Evolutionary conservation across 2,888 invertebrate genomes (phyloP).

Genomic region (Lathronympha strigana): DNA sequence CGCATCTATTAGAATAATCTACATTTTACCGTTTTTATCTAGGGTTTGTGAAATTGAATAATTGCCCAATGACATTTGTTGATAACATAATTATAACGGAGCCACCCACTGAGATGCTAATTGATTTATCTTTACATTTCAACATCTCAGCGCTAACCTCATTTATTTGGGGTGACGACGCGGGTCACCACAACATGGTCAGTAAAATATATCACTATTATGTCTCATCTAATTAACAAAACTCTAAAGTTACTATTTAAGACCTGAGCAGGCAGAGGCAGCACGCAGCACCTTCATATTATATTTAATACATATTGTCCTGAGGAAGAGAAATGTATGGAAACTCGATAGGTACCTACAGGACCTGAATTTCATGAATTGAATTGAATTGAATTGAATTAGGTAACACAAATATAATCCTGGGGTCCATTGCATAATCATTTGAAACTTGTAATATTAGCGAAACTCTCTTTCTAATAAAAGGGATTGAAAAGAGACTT

Average conservation of each 20-base stretch:
- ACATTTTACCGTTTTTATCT: slow-evolving; percentile 35
- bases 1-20: slow-evolving; percentile 38
- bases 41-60: slow-evolving; percentile 48
- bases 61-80: slow-evolving; percentile 50
- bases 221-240: neutral
- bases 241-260: neutral
- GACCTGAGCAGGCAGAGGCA: too few relatives aligned
- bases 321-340: too few relatives aligned
- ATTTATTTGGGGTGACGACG: neutral
- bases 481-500: too few relatives aligned
- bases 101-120: slow-evolving; percentile 60
- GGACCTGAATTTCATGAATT: too few relatives aligned
- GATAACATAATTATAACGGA: slow-evolving; percentile 57
- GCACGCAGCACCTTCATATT: too few relatives aligned
- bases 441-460: too few relatives aligned
- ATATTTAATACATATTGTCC: too few relatives aligned
- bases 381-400: too few relatives aligned
- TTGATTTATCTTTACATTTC: slow-evolving; percentile 57
- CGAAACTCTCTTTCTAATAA: too few relatives aligned
- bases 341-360: too few relatives aligned
- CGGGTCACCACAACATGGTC: neutral
- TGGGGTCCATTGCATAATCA: too few relatives aligned
- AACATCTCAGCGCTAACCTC: slow-evolving; percentile 40
- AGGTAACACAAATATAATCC: too few relatives aligned
- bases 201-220: neutral